Base-by-base conservation (phyloP, 2,113 vertebrate species). In the Melanerpes formicivorus region DNA sequence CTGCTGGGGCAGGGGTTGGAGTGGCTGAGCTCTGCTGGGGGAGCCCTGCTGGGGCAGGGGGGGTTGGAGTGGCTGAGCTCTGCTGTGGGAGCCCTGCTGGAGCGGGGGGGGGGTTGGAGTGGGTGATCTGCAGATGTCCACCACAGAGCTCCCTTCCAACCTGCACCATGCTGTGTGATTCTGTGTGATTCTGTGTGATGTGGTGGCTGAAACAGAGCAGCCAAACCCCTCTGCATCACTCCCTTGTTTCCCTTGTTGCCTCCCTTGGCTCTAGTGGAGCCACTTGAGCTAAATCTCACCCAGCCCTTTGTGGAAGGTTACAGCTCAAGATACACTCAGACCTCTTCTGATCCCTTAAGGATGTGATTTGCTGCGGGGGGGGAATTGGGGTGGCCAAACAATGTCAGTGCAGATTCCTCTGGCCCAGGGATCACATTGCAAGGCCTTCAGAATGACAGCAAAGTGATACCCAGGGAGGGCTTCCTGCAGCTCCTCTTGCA, bases 361-460 rank as follows among this genome's bases (percentile, higher is more conserved):
- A 77, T 27, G 71, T 37, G 90, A 93, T 90, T 76, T 70, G 62
- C 67, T 3, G n/a, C n/a, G 34, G 34, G 64, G 64, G 84, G n/a
- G 88, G 81, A 78, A 90, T 93, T 80, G 79, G 23, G 86, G 56
- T 32, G 86, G 78, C 50, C 67, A 66, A 95, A 76, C 67, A 52
- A 70, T 1, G 14, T 79, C 42, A 87, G 65, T 42, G 87, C 71
- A 60, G 46, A 90, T 93, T 84, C 71, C 17, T 1, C 63, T 29
- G 30, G 27, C 70, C 70, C 9, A 60, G 81, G 64, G 92, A 95
- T 96, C 87, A 5, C 48, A 64, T 96, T 96, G 84, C 84, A 29
- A 73, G 67, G 80, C 86, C 90, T 81, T 55, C 75, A 59, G 80
- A 94, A 88, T 42, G 90, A 84, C 88, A 69, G 95, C 64, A 8